Percentiles rank a stretch among this genome's conserved stretches.
These are phyloP conservation scores for Cetoscarus ocellatus DNA, from an alignment of 2,797 vertebrate species.

Conservation along the genomic window DNA sequence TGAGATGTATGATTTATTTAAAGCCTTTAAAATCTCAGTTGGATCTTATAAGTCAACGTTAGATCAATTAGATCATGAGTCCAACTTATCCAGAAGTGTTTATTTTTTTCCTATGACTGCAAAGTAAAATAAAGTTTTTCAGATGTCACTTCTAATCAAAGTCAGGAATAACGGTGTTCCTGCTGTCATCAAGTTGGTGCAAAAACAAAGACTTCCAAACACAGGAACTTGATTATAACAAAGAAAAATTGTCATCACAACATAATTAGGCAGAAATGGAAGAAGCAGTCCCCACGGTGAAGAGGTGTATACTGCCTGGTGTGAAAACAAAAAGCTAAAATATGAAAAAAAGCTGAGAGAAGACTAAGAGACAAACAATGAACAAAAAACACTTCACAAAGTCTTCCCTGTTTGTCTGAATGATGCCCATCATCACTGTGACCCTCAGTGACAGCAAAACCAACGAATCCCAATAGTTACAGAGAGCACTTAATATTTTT, in stretches of 20 bases:
- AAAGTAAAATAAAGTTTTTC: constrained; percentile 11
- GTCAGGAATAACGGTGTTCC: neutral
- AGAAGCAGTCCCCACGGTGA: constrained; percentile 24
- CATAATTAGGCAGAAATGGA: constrained; percentile 42
- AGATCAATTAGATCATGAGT: no score
- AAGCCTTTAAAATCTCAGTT: constrained; percentile 22
- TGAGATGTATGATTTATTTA: constrained; percentile 17
- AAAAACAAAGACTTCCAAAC: constrained; percentile 18
- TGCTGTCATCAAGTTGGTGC: neutral
- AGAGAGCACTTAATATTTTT: constrained; percentile 10
- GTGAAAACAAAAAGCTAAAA: constrained; percentile 20
- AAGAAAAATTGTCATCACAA: constrained; percentile 34
- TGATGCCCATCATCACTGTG: neutral
- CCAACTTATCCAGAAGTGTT: no score
- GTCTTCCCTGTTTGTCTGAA: constrained; percentile 1
- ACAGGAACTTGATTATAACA: constrained; percentile 10
- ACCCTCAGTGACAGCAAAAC: neutral
- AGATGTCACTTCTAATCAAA: constrained; percentile 7
- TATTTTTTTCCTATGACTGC: neutral
- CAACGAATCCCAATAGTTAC: neutral
- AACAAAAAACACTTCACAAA: neutral
- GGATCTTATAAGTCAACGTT: neutral
- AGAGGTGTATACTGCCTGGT: constrained; percentile 3
- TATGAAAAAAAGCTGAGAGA: constrained; percentile 1
- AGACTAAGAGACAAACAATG: neutral